A percentile compares a stretch with the other conserved stretches of the same genome.
Evolutionary conservation across 1,140 invertebrate species (phyloP).

Genomic region (Asbolus verrucosus): DNA sequence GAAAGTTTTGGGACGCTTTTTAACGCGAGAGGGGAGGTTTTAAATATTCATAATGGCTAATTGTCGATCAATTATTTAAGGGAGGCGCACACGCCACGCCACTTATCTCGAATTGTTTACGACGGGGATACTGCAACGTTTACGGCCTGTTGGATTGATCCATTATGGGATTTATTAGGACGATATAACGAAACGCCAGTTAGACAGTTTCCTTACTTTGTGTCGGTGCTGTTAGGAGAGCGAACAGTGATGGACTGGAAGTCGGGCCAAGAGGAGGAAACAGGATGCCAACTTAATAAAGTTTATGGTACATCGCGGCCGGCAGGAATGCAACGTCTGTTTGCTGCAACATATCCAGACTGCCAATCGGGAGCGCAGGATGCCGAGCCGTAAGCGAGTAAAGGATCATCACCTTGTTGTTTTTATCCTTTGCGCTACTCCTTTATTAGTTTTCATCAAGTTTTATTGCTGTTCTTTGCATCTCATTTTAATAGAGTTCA

Average conservation of each 20-base stretch:
- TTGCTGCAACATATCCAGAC: slow-evolving; percentile 14
- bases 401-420: slow-evolving; percentile 3
- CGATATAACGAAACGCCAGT: too few relatives aligned
- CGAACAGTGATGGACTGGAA: neutral
- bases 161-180: too few relatives aligned
- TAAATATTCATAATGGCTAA: slow-evolving; percentile 43
- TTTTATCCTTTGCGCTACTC: slow-evolving; percentile 6
- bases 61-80: slow-evolving; percentile 44
- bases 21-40: slow-evolving; percentile 32
- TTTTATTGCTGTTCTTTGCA: slow-evolving; percentile 26
- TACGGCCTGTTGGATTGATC: too few relatives aligned
- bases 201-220: too few relatives aligned
- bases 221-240: neutral
- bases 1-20: slow-evolving; percentile 37
- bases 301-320: slow-evolving; percentile 8
- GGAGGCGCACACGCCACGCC: slow-evolving; percentile 9
- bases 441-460: slow-evolving; percentile 35
- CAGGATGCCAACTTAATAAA: slow-evolving; percentile 17
- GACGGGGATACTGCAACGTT: too few relatives aligned
- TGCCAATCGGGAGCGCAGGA: slow-evolving; percentile 14
- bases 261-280: slow-evolving; percentile 4
- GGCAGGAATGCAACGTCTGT: neutral
- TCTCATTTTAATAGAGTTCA: too few relatives aligned
- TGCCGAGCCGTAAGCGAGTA: neutral
- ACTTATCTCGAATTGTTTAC: too few relatives aligned